Percentiles rank a stretch among this genome's conserved stretches.
phyloP scores from a whole-genome alignment of 2,113 vertebrate genomes.

The Leuciscus idus region DNA sequence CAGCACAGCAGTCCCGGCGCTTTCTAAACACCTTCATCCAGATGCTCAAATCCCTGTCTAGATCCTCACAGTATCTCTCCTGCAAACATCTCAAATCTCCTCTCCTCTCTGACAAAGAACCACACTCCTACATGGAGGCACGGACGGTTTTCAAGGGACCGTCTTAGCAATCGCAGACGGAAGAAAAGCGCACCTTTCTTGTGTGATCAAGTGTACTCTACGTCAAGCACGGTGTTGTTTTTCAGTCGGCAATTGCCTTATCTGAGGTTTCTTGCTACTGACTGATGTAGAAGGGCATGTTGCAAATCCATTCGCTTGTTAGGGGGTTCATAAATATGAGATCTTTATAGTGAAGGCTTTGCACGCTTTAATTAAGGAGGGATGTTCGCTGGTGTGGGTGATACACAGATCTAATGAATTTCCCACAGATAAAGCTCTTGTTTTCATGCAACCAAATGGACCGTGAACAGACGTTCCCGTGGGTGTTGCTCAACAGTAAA shows the following conservation, averaged over 20 bases:
- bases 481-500: conserved; percentile 58
- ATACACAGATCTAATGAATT: conserved; percentile 56
- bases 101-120: background rate
- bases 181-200: conserved; percentile 3
- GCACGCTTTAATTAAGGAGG: conserved; percentile 48
- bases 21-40: conserved; percentile 31
- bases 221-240: background rate
- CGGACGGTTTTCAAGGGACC: background rate
- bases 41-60: conserved; percentile 39
- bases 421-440: conserved; percentile 56
- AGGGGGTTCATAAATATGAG: conserved; percentile 15
- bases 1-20: background rate
- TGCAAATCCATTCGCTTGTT: conserved; percentile 25
- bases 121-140: background rate
- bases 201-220: background rate
- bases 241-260: conserved; percentile 6
- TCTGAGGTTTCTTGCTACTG: background rate
- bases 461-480: conserved; percentile 58
- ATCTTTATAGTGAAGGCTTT: conserved; percentile 40
- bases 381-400: conserved; percentile 37
- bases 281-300: background rate
- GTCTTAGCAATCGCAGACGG: background rate
- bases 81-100: conserved; percentile 22
- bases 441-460: conserved; percentile 61
- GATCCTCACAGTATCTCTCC: conserved; percentile 12